A percentile compares a stretch with the other conserved stretches of the same genome.
Evolutionary conservation across 2,113 vertebrate genomes (phyloP).

Genomic region (Antechinus stuartii): DNA sequence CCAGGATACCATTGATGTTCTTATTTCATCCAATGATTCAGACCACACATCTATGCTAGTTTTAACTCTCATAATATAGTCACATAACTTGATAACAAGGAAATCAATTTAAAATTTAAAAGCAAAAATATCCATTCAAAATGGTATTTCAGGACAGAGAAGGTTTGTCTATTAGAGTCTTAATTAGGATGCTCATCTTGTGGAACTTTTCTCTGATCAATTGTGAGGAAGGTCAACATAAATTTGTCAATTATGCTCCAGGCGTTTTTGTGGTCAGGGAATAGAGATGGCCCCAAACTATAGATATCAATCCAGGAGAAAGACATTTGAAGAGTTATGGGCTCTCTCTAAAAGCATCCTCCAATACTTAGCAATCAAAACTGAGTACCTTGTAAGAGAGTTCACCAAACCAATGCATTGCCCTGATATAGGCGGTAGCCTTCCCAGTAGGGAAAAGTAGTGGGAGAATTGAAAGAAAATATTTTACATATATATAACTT

Average conservation of each 20-base stretch:
- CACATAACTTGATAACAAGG: not conserved
- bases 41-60: not conserved
- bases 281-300: not conserved
- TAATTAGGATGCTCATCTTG: not conserved
- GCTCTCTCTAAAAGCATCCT: not conserved
- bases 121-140: not conserved
- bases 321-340: not conserved
- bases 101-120: not conserved
- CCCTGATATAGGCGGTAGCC: not conserved
- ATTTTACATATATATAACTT: too few species aligned
- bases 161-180: constrained; percentile 3
- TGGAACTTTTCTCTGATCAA: constrained; percentile 1
- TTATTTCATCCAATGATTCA: not conserved
- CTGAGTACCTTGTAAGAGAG: not conserved
- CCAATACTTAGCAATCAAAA: not conserved
- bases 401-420: not conserved
- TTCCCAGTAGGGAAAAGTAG: not conserved
- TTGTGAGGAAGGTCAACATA: not conserved
- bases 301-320: not conserved
- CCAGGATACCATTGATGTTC: not conserved
- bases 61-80: not conserved
- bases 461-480: not conserved
- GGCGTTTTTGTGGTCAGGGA: not conserved
- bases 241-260: not conserved
- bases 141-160: too few species aligned